Percentiles rank a stretch among this genome's conserved stretches.
Conservation (phyloP, 2,113 vertebrate genomes). For the Fregetta grallaria region DNA sequence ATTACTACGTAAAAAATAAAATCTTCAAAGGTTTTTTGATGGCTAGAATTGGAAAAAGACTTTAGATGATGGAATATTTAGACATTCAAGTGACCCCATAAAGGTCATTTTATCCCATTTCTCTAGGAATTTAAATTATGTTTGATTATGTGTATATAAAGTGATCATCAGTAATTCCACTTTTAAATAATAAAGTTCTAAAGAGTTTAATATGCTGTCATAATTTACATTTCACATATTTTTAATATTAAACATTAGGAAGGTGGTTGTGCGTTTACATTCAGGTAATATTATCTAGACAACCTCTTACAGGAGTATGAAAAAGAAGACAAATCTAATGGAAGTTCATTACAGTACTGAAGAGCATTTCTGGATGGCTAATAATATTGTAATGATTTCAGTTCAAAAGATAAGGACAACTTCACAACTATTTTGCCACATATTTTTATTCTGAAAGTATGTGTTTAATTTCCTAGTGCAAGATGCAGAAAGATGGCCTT, state of each 20-base stretch:
- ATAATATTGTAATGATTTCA: neutral
- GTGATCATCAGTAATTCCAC: neutral
- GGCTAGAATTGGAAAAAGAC: neutral
- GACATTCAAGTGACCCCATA: neutral
- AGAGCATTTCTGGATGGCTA: neutral
- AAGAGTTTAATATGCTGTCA: neutral
- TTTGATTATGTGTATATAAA: neutral
- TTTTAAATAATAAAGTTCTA: neutral
- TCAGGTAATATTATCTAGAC: neutral
- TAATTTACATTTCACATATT: neutral
- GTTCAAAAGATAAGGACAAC: neutral
- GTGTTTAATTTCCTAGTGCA: neutral
- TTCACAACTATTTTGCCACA: neutral
- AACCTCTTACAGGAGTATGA: neutral
- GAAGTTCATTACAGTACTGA: neutral
- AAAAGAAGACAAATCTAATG: neutral
- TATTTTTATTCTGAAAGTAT: neutral
- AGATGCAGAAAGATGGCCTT: neutral
- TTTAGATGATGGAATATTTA: neutral
- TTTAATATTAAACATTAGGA: neutral
- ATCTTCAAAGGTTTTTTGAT: neutral
- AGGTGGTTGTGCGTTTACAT: neutral
- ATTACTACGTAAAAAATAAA: neutral
- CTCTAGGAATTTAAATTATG: neutral
- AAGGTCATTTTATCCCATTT: neutral